Evolutionary conservation across 2,888 invertebrate species (phyloP).

Genomic region (Prosapia bicincta): DNA sequence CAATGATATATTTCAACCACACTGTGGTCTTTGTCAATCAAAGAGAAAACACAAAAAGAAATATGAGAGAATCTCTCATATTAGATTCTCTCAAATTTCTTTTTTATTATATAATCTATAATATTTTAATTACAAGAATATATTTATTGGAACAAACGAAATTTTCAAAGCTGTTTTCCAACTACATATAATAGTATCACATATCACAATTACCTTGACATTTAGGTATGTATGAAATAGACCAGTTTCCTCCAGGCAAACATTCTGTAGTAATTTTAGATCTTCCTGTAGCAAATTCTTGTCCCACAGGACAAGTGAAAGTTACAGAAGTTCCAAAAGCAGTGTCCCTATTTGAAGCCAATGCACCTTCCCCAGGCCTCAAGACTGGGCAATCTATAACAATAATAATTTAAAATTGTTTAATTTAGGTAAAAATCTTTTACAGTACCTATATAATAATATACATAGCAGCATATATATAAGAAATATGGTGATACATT

Average conservation of each 20-base stretch:
- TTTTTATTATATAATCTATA: too few species aligned
- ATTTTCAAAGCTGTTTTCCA: background rate
- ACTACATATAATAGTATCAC: background rate
- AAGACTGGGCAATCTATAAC: conserved; percentile 81
- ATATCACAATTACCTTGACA: conserved; percentile 76
- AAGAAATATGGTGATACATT: too few species aligned
- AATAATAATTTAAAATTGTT: too few species aligned
- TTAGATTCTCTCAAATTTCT: too few species aligned
- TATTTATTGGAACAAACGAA: too few species aligned
- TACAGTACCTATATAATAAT: too few species aligned
- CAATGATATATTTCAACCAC: too few species aligned
- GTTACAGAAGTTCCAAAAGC: conserved; percentile 86
- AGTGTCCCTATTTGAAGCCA: conserved; percentile 88
- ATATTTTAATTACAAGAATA: background rate
- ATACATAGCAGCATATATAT: too few species aligned
- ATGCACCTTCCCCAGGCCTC: conserved; percentile 79
- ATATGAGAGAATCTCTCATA: too few species aligned
- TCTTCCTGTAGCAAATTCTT: conserved; percentile 90
- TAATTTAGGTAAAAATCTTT: too few species aligned
- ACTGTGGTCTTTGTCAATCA: too few species aligned
- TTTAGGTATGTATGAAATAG: conserved; percentile 83
- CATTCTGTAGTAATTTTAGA: conserved; percentile 81
- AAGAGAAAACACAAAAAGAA: too few species aligned
- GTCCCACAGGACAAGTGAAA: conserved; percentile 89
- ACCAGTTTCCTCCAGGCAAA: conserved; percentile 88